A percentile compares a stretch with the other conserved stretches of the same genome.
Evolutionary conservation across 1,140 invertebrate genomes (phyloP).

Genomic region (Sitobion miscanthi): DNA sequence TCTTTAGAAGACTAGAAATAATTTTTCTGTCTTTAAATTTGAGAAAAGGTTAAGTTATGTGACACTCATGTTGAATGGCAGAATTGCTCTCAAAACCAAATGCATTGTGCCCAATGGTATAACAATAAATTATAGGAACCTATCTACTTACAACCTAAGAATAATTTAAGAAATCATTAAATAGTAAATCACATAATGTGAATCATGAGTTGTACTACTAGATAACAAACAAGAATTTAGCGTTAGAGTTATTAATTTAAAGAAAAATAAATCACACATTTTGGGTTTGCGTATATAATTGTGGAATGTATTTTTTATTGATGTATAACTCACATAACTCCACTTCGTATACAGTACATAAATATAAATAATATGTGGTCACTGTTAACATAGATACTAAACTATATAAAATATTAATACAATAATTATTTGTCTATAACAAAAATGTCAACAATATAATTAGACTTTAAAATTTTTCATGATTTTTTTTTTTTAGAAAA

Average conservation of each 20-base stretch:
- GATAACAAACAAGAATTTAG: too few species aligned
- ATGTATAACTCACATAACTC: neutral
- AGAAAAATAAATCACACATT: neutral
- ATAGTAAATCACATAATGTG: neutral
- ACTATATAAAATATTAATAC: slow-evolving; percentile 19
- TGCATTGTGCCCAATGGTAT: too few species aligned
- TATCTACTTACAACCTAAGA: neutral
- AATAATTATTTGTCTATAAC: slow-evolving; percentile 3
- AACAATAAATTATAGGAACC: too few species aligned
- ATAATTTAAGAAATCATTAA: neutral
- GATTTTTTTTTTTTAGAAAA: slow-evolving; percentile 23
- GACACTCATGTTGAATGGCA: too few species aligned
- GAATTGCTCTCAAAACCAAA: too few species aligned
- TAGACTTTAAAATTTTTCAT: slow-evolving; percentile 17
- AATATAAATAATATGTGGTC: slow-evolving; percentile 17
- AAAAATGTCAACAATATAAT: slow-evolving; percentile 19
- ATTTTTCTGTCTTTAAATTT: too few species aligned
- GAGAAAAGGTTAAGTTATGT: too few species aligned
- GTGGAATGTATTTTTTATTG: neutral
- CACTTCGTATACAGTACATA: neutral
- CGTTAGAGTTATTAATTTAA: neutral
- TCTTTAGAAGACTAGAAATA: too few species aligned
- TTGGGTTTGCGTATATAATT: neutral
- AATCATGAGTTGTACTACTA: too few species aligned
- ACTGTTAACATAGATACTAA: slow-evolving; percentile 16